Evolutionary conservation across 2,888 invertebrate species (phyloP).

Genomic region (Xylocampa areola): DNA sequence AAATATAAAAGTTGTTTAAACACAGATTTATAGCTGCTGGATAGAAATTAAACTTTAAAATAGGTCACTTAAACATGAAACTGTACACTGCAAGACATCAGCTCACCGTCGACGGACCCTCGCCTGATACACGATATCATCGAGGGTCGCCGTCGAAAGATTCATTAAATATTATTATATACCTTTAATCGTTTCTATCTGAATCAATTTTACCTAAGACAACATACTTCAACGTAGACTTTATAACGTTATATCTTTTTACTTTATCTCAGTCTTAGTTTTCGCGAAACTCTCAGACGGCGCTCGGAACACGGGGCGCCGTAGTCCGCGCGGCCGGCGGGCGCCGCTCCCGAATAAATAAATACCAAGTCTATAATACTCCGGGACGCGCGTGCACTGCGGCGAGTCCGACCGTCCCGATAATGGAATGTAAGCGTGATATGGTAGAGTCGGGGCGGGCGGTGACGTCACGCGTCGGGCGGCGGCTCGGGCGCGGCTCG

Average conservation of each 20-base stretch:
- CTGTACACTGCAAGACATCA: slow-evolving; percentile 85
- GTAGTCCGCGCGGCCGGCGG: slow-evolving; percentile 53
- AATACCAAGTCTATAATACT: slow-evolving; percentile 88
- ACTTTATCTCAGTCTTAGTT: slow-evolving; percentile 89
- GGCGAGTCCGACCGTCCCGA: slow-evolving; percentile 83
- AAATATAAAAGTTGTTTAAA: slow-evolving; percentile 90
- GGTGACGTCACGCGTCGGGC: slow-evolving; percentile 71
- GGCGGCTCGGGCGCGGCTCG: slow-evolving; percentile 68
- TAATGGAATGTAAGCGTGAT: slow-evolving; percentile 89
- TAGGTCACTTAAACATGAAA: slow-evolving; percentile 84
- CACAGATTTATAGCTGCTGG: slow-evolving; percentile 86
- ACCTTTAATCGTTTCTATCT: slow-evolving; percentile 87
- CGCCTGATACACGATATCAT: slow-evolving; percentile 52
- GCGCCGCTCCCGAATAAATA: slow-evolving; percentile 83
- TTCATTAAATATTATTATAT: slow-evolving; percentile 86
- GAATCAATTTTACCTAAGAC: slow-evolving; percentile 89
- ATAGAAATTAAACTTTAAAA: slow-evolving; percentile 84
- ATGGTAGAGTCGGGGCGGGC: slow-evolving; percentile 68
- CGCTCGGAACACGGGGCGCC: slow-evolving; percentile 77
- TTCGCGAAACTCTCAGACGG: slow-evolving; percentile 86
- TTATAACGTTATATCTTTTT: slow-evolving; percentile 87
- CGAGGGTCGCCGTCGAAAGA: slow-evolving; percentile 68
- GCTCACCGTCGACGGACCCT: slow-evolving; percentile 58
- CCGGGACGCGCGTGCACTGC: slow-evolving; percentile 79
- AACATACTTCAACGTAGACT: slow-evolving; percentile 87